Base-by-base conservation (phyloP, 2,113 vertebrate species). In the Sebastes schlegelii region DNA sequence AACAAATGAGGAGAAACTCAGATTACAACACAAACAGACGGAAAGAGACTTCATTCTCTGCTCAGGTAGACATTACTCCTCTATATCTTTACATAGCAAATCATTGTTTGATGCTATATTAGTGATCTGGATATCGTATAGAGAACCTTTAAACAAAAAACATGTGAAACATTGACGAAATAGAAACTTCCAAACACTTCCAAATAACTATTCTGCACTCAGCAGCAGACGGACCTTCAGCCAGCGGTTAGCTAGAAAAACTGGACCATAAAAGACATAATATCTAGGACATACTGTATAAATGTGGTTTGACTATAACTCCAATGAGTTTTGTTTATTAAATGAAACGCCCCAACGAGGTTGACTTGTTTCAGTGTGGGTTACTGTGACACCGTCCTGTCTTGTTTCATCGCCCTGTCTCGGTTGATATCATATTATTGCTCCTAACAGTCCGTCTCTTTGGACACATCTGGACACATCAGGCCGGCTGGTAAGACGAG, bases 371-470 rank as follows among this genome's bases (percentile, higher is more conserved):
- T 42, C 52, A 34, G 5, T 45, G 46, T 61, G 49, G 46, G 67
- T 55, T 63, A 62, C 48, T 55, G 8, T 73, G 58, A 84, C 64
- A 79, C 23, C 10, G 42, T 57, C 19, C 17, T 52, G 12, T 58
- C 42, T 72, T 9, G 5, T 72, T 73, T 67, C 14, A 8, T 16
- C 26, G n/a, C 10, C 21, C 58, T 16, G 19, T 17, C 48, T 57
- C 3, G 5, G 26, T 26, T 26, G 26, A 3, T 42, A 40, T 40
- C n/a, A 19, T 54, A 19, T 52, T 13, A 51, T 34, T 65, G 11
- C 45, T 74, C 23, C 14, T 49, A 2, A 2, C 60, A 51, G 63
- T 81, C 46, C 40, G 12, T 72, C 3, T 6, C 3, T 64, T 58
- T 55, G 23, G 42, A 63, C 72, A 69, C 21, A 21, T 54, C 21